phyloP scores from a whole-genome alignment of 2,888 invertebrate species.

The Lasioglossum oenotherae region DNA sequence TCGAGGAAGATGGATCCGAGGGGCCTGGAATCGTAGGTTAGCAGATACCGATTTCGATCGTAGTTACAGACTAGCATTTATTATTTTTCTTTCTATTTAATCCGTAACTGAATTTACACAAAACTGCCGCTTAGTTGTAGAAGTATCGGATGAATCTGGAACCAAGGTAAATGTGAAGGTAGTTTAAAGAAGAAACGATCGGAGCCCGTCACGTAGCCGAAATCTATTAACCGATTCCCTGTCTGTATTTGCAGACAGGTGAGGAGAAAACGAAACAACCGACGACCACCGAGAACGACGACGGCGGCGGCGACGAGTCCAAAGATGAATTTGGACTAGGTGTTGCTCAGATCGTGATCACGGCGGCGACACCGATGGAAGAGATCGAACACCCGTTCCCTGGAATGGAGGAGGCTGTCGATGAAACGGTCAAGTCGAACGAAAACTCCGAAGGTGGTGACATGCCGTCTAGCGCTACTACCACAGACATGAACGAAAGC shows the following conservation, averaged over 20 bases:
- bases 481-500: conserved; percentile 60
- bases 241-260: conserved; percentile 37
- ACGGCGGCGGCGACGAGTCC: conserved; percentile 29
- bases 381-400: conserved; percentile 93
- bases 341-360: conserved; percentile 96
- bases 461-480: conserved; percentile 50
- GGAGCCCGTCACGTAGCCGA: no score
- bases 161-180: conserved; percentile 76
- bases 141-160: conserved; percentile 80
- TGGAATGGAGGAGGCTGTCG: conserved; percentile 84
- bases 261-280: conserved; percentile 45
- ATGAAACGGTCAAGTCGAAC: conserved; percentile 64
- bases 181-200: background rate
- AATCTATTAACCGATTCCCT: background rate
- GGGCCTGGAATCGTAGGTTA: conserved; percentile 82
- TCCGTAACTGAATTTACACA: conserved; percentile 49
- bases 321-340: conserved; percentile 89
- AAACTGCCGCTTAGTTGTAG: conserved; percentile 75
- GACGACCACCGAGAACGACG: background rate
- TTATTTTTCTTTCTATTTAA: conserved; percentile 32
- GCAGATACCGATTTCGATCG: conserved; percentile 13
- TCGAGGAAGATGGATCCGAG: conserved; percentile 82
- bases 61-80: background rate
- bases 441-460: conserved; percentile 63
- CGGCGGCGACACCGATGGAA: conserved; percentile 97